Evolutionary conservation across 1,140 invertebrate species (phyloP).

Genomic region (Euwallacea similis): DNA sequence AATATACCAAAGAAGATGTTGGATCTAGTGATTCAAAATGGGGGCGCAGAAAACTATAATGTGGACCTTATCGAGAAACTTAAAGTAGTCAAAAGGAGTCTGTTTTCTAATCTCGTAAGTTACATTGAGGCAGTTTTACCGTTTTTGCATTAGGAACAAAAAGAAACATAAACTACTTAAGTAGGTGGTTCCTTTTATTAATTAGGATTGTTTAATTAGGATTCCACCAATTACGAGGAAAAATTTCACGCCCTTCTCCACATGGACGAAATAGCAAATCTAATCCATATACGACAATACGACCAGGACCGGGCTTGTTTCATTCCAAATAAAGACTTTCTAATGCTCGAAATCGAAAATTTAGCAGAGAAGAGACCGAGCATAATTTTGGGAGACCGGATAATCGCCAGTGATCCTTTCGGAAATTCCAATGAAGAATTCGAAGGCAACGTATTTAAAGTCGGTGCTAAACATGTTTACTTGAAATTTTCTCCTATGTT

Average conservation of each 20-base stretch:
- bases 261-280: constrained; percentile 75
- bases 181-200: background rate
- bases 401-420: constrained; percentile 62
- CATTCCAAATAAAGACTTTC: constrained; percentile 65
- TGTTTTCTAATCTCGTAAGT: constrained; percentile 55
- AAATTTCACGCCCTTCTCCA: constrained; percentile 73
- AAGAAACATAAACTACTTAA: background rate
- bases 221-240: constrained; percentile 61
- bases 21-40: constrained; percentile 49
- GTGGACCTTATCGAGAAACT: constrained; percentile 44
- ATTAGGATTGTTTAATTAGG: constrained; percentile 10
- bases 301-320: constrained; percentile 69
- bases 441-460: constrained; percentile 50
- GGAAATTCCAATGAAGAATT: constrained; percentile 48
- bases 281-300: constrained; percentile 68
- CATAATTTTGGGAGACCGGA: constrained; percentile 73
- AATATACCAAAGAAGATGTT: constrained; percentile 63
- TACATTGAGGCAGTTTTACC: background rate
- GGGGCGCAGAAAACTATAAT: background rate
- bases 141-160: background rate
- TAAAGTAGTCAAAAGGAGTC: constrained; percentile 56
- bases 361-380: constrained; percentile 83
- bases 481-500: constrained; percentile 49
- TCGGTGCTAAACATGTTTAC: constrained; percentile 48
- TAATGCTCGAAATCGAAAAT: constrained; percentile 76